These are phyloP conservation scores for rat (Rattus norvegicus) DNA, from an alignment of 2,113 vertebrate species.

Conservation along the genomic window DNA sequence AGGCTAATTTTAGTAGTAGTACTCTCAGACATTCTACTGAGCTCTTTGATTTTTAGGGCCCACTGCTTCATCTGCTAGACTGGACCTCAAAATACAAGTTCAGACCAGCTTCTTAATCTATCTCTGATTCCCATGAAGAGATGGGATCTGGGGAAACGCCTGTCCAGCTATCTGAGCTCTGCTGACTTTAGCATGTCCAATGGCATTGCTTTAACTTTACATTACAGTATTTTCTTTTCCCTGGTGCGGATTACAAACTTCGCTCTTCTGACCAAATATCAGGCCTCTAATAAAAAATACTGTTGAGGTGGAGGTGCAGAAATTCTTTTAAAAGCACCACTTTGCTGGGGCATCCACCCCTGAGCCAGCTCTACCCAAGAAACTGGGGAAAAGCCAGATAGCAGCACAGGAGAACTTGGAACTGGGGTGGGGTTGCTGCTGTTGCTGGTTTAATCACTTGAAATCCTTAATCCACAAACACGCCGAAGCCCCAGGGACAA, in stretches of 20 bases:
- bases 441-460: slow-evolving; percentile 7
- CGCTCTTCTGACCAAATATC: slow-evolving; percentile 28
- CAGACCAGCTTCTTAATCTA: not conserved
- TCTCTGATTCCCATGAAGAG: not conserved
- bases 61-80: not conserved
- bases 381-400: not conserved
- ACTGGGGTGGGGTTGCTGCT: not conserved
- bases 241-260: not conserved
- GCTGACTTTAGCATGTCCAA: not conserved
- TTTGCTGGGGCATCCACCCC: not conserved
- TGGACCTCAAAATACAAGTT: not conserved
- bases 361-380: not conserved
- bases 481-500: slow-evolving; percentile 39
- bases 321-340: slow-evolving; percentile 46
- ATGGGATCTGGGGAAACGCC: not conserved
- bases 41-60: not conserved
- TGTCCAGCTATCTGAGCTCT: not conserved
- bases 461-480: not conserved
- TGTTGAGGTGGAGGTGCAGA: slow-evolving; percentile 37
- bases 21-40: not conserved
- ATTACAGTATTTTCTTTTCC: not conserved
- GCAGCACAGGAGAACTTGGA: not conserved
- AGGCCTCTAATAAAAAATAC: slow-evolving; percentile 34
- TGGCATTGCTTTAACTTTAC: slow-evolving; percentile 10
- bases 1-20: not conserved